Evolutionary conservation across 2,888 invertebrate genomes (phyloP).

Genomic region (Epinotia demarniana): DNA sequence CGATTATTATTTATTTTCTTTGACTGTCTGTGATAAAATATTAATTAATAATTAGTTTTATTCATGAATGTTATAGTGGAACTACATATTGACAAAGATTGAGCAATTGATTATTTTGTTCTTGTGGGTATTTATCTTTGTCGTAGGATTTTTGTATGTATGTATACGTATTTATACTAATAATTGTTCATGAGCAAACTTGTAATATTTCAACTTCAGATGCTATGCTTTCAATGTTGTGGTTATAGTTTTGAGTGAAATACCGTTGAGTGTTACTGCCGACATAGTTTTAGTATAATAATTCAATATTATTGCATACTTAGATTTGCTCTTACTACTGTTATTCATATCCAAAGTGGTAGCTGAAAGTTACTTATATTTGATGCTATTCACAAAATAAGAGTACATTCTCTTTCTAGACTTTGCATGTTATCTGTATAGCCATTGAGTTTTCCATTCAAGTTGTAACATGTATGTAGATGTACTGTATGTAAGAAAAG

Average conservation of each 20-base stretch:
- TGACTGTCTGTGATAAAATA: conserved; percentile 71
- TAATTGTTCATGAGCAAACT: not conserved
- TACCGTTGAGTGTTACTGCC: conserved; percentile 9
- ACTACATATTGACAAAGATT: conserved; percentile 10
- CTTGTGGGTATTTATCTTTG: not conserved
- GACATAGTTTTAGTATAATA: conserved; percentile 25
- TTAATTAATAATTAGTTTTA: conserved; percentile 40
- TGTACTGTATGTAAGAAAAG: conserved; percentile 18
- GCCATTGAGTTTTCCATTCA: conserved; percentile 20
- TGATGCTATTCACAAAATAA: conserved; percentile 9
- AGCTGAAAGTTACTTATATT: conserved; percentile 21
- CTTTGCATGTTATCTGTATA: conserved; percentile 18
- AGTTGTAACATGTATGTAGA: conserved; percentile 18
- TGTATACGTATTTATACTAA: not conserved
- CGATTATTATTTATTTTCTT: conserved; percentile 54
- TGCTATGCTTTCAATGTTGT: conserved; percentile 42
- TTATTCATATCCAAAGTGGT: conserved; percentile 21
- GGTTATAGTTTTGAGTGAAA: conserved; percentile 25
- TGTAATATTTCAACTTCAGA: conserved; percentile 10
- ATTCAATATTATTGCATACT: conserved; percentile 34
- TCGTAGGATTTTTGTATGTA: not conserved
- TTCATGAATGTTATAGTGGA: conserved; percentile 39
- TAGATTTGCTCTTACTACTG: conserved; percentile 30
- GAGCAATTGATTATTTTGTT: conserved; percentile 7
- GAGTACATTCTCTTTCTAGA: conserved; percentile 17